Evolutionary conservation across 1,140 invertebrate species (phyloP).

Genomic region (Tetragnatha versicolor): DNA sequence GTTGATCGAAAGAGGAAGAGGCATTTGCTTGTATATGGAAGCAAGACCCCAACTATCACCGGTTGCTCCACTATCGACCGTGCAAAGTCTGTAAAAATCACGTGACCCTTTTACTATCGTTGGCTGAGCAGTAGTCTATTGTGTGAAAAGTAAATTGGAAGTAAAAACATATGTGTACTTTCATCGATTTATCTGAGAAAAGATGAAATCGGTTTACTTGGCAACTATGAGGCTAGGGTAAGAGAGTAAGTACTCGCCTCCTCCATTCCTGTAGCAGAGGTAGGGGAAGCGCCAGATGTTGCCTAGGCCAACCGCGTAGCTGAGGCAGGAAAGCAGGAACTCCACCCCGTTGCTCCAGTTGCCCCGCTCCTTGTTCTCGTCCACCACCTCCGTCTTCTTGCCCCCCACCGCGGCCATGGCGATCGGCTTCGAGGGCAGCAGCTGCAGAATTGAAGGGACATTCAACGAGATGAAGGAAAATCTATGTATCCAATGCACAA

Average conservation of each 20-base stretch:
- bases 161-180: background rate
- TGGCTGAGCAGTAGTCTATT: background rate
- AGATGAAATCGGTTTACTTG: no score
- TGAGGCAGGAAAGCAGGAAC: slow-evolving; percentile 87
- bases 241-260: slow-evolving; percentile 70
- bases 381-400: slow-evolving; percentile 7
- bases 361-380: slow-evolving; percentile 70
- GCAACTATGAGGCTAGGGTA: background rate
- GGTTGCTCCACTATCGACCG: background rate
- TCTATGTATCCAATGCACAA: no score
- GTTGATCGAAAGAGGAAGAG: no score
- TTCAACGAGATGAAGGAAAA: no score
- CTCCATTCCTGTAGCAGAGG: slow-evolving; percentile 87
- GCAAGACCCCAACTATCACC: no score
- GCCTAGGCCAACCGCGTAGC: slow-evolving; percentile 87
- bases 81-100: background rate
- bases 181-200: background rate
- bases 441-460: no score
- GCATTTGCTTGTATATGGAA: no score
- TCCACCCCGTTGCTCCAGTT: slow-evolving; percentile 90
- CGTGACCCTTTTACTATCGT: background rate
- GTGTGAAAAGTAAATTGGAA: background rate
- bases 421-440: background rate
- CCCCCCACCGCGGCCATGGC: background rate
- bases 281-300: slow-evolving; percentile 95